Base-by-base conservation (phyloP, 2,888 invertebrate genomes). In the Myopa tessellatipennis region DNA sequence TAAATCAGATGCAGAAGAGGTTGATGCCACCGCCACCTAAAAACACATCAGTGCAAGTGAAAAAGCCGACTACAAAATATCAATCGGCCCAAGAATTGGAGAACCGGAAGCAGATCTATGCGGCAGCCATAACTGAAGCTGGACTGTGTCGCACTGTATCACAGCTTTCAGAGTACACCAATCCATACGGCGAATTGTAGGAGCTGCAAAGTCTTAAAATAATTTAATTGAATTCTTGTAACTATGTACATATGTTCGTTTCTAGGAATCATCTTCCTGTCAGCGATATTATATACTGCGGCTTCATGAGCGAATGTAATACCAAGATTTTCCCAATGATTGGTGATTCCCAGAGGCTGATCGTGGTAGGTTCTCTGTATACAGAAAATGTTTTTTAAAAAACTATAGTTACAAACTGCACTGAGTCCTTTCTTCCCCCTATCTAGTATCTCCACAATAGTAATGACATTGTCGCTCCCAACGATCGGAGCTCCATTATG, bases 111-210 rank as follows among this genome's bases (percentile, higher is more conserved):
- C 73, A 75, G 55, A 61, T 58, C 34, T 81, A 82, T 79, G 86
- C 83, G 4, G 82, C 83, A 1, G 85, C 84, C 6, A 84, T 88
- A 4, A 88, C 87, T 0, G 89, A 89, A 80, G 82, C 83, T 70
- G 89, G 89, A 7, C 75, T 88, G 45, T 89, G 89, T 73, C 83
- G 83, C 50, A 86, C 88, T 3, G 84, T 83, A 6, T 84, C 85
- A 7, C 85, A 81, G 34, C 68, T 86, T 4, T 77, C 82, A 0
- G 81, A 82, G 14, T 88, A 84, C 74, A 85, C 84, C 12, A 85
- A 86, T 81, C 87, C 88, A 3, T 82, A 80, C 80, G 83, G 85
- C 58, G 78, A 79, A 50, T 34, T 82, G 88, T 84, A 76, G 74
- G 81, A 80, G 70, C 5, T 45, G 73, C 14, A 26, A 34, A 8